Conservation (phyloP, 2,797 vertebrate genomes). For the Premnoplex brunnescens region DNA sequence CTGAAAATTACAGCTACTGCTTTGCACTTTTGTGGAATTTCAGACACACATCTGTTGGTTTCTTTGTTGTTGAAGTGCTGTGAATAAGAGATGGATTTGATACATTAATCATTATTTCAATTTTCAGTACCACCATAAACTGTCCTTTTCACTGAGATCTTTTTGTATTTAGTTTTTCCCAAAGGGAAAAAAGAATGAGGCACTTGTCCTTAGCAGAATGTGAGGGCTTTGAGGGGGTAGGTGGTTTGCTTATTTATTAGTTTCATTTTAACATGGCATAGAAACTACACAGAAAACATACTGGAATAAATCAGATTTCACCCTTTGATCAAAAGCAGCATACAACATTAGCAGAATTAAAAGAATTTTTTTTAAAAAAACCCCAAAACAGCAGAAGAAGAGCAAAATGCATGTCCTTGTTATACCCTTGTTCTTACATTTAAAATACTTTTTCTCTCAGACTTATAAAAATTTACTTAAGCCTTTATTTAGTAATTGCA, state of each 20-base stretch:
- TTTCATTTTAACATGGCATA: not conserved
- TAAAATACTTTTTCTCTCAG: not conserved
- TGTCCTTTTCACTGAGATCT: not conserved
- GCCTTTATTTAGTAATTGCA: not conserved
- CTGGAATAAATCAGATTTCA: not conserved
- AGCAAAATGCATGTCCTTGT: not conserved
- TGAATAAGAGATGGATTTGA: not conserved
- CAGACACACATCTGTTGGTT: not conserved
- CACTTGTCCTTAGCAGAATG: not conserved
- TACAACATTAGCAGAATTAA: not conserved
- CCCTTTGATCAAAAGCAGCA: not conserved
- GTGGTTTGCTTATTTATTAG: not conserved
- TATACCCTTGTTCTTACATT: not conserved
- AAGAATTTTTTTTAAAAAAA: not conserved
- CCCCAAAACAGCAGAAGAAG: not conserved
- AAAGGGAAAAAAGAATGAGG: not conserved
- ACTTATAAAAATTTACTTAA: not conserved
- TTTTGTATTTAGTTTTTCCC: not conserved
- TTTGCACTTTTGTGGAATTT: not conserved
- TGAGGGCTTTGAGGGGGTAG: not conserved
- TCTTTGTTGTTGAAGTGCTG: not conserved
- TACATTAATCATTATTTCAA: not conserved
- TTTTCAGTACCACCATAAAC: not conserved
- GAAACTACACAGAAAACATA: not conserved
- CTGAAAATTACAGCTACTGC: not conserved